Percentiles rank a stretch among this genome's conserved stretches.
These are phyloP conservation scores for Semibalanus balanoides DNA, from an alignment of 1,140 invertebrate species.

Conservation along the genomic window DNA sequence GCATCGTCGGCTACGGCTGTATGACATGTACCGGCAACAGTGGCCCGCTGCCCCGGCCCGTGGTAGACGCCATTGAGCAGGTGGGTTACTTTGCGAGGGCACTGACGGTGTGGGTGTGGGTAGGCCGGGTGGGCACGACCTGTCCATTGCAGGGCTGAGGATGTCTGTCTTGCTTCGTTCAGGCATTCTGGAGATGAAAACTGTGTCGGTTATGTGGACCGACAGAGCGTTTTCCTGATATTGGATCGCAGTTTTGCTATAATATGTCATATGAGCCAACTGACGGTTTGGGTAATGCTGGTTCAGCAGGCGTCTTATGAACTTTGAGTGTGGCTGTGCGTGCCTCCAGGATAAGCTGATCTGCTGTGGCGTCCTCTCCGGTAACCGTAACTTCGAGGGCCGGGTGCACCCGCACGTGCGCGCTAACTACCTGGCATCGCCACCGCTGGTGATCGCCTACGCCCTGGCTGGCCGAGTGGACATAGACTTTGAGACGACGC, in stretches of 20 bases:
- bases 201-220: too few relatives aligned
- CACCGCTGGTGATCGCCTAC: conserved; percentile 41
- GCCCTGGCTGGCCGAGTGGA: conserved; percentile 40
- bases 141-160: background rate
- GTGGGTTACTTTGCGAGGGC: too few relatives aligned
- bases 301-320: too few relatives aligned
- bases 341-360: conserved; percentile 62
- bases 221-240: too few relatives aligned
- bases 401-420: conserved; percentile 38
- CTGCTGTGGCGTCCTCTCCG: conserved; percentile 57
- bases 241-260: too few relatives aligned
- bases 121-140: conserved; percentile 21
- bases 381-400: conserved; percentile 43
- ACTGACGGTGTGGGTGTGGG: too few relatives aligned
- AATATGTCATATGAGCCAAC: too few relatives aligned
- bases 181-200: too few relatives aligned
- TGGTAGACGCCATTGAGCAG: conserved; percentile 86
- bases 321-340: too few relatives aligned
- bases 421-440: conserved; percentile 42
- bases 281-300: too few relatives aligned
- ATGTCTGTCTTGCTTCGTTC: too few relatives aligned
- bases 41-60: conserved; percentile 78
- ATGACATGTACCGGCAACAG: conserved; percentile 95
- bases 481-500: conserved; percentile 42
- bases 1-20: conserved; percentile 43